phyloP scores from a whole-genome alignment of 2,113 vertebrate species.

The Papio anubis region DNA sequence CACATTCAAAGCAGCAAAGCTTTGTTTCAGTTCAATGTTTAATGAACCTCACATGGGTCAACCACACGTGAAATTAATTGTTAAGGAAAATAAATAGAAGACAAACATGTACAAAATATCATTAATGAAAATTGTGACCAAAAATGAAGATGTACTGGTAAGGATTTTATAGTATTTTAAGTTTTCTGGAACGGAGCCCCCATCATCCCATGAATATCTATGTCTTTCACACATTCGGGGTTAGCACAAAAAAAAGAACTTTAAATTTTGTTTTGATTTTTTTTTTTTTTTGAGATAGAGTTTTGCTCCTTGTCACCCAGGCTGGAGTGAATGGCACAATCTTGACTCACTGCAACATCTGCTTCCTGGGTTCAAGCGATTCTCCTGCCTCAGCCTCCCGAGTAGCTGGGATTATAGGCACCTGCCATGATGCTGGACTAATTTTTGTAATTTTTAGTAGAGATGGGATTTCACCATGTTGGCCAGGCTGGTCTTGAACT shows the following conservation, averaged over 20 bases:
- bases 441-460: too few relatives aligned
- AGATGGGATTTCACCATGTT: too few relatives aligned
- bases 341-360: too few relatives aligned
- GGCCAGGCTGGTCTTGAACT: too few relatives aligned
- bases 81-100: constrained; percentile 25
- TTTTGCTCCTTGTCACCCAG: too few relatives aligned
- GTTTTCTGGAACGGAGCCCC: not conserved
- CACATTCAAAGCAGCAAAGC: not conserved
- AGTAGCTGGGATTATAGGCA: too few relatives aligned
- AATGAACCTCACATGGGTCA: not conserved
- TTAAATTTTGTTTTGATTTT: not conserved
- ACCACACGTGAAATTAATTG: not conserved
- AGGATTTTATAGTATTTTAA: not conserved
- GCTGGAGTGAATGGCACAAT: too few relatives aligned
- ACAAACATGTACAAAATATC: not conserved
- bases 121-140: not conserved
- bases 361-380: too few relatives aligned
- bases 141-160: not conserved
- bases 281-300: too few relatives aligned
- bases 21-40: not conserved
- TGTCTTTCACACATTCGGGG: not conserved
- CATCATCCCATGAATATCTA: not conserved
- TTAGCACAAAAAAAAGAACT: not conserved
- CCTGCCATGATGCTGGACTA: too few relatives aligned
- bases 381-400: too few relatives aligned